Evolutionary conservation across 53 echinoderm and acorn worm species (phyloP).

Genomic region (Crossaster papposus): DNA sequence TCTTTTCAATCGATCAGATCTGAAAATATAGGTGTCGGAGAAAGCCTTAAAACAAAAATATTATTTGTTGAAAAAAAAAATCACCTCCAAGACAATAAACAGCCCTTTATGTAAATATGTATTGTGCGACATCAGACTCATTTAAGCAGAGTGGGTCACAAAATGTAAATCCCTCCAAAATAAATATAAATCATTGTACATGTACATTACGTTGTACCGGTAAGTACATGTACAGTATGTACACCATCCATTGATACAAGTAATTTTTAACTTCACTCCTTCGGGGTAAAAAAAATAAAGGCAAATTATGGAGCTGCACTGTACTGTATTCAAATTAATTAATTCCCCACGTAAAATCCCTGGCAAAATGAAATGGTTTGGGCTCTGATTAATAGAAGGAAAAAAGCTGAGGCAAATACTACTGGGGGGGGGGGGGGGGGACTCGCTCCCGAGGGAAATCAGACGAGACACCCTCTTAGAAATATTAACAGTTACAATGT

Average conservation of each 20-base stretch:
- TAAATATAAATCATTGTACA: too few relatives aligned
- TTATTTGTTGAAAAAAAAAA: too few relatives aligned
- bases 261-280: neutral
- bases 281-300: neutral
- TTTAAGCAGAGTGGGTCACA: too few relatives aligned
- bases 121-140: too few relatives aligned
- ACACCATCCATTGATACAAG: neutral
- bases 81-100: too few relatives aligned
- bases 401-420: neutral
- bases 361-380: neutral
- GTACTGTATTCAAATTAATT: slow-evolving; percentile 26
- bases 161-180: too few relatives aligned
- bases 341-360: slow-evolving; percentile 1
- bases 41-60: too few relatives aligned
- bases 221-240: too few relatives aligned
- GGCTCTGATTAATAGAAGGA: slow-evolving; percentile 5
- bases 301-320: neutral
- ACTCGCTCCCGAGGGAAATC: slow-evolving; percentile 16
- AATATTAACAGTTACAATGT: slow-evolving; percentile 42
- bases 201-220: too few relatives aligned
- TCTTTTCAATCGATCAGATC: too few relatives aligned
- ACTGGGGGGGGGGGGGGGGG: neutral
- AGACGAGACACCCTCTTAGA: slow-evolving; percentile 24
- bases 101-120: too few relatives aligned
- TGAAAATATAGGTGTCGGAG: too few relatives aligned